Evolutionary conservation across 2,797 vertebrate species (phyloP).

Genomic region (Fistularia commersonii): DNA sequence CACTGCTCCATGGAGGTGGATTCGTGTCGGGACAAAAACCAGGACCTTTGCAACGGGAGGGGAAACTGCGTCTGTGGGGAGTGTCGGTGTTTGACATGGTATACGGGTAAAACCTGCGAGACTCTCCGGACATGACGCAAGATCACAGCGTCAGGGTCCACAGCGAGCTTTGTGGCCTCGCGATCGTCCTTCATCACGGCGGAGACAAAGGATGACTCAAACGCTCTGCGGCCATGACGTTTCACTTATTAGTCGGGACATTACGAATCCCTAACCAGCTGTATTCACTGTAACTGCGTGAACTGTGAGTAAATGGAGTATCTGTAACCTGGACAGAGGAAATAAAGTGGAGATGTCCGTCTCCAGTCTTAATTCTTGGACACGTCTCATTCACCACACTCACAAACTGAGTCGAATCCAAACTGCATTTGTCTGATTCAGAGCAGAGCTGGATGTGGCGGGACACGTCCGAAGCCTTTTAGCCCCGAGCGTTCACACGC

Average conservation of each 20-base stretch:
- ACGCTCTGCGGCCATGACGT: neutral
- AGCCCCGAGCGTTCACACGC: too few relatives aligned
- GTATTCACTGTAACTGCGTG: too few relatives aligned
- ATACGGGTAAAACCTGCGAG: constrained; percentile 41
- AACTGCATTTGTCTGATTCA: too few relatives aligned
- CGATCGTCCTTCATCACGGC: constrained; percentile 1
- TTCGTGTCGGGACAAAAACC: constrained; percentile 34
- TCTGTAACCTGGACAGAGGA: too few relatives aligned
- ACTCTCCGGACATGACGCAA: fast-evolving
- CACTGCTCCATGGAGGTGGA: constrained; percentile 23
- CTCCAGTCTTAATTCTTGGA: too few relatives aligned
- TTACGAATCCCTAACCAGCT: neutral
- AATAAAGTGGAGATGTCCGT: too few relatives aligned
- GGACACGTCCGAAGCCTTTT: too few relatives aligned
- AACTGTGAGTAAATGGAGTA: too few relatives aligned
- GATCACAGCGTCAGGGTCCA: neutral
- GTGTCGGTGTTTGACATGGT: constrained; percentile 22
- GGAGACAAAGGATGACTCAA: constrained; percentile 14
- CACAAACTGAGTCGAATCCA: too few relatives aligned
- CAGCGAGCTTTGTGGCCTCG: too few relatives aligned
- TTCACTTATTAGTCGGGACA: constrained; percentile 6
- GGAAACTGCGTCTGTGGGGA: constrained; percentile 32
- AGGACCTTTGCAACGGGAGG: constrained; percentile 28
- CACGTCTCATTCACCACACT: too few relatives aligned
- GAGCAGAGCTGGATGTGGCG: too few relatives aligned